Percentiles rank a stretch among this genome's conserved stretches.
phyloP scores from a whole-genome alignment of 1,140 invertebrate species.

The Megalonaias nervosa region DNA sequence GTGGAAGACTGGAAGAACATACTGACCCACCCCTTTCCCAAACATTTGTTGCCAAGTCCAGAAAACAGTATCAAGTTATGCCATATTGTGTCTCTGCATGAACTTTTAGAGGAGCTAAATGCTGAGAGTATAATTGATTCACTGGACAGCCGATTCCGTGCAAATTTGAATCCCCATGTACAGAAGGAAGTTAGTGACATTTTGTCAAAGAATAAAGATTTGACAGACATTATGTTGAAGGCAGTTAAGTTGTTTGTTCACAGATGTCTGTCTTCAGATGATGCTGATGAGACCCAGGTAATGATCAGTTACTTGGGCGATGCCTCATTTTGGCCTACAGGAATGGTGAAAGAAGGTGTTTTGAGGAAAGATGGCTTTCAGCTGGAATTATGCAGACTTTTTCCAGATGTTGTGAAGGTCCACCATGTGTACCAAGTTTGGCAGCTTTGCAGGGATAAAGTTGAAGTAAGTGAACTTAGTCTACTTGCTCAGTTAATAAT shows the following conservation, averaged over 20 bases:
- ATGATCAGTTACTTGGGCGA: slow-evolving; percentile 1
- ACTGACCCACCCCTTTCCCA: slow-evolving; percentile 6
- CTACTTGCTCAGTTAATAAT: too few relatives aligned
- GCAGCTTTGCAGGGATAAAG: too few relatives aligned
- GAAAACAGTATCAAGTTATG: slow-evolving; percentile 15
- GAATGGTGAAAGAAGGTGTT: not conserved
- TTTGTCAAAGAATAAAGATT: not conserved
- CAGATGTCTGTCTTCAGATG: slow-evolving; percentile 3
- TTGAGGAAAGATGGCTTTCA: not conserved
- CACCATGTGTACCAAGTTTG: too few relatives aligned
- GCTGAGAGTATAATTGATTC: slow-evolving; percentile 3
- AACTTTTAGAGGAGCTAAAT: too few relatives aligned
- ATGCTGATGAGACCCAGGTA: not conserved
- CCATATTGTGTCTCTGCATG: slow-evolving; percentile 12
- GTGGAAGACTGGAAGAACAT: slow-evolving; percentile 8
- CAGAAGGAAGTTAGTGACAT: not conserved
- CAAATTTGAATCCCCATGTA: not conserved
- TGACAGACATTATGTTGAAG: not conserved
- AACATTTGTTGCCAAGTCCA: slow-evolving; percentile 15
- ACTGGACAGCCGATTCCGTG: not conserved
- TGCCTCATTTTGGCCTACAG: slow-evolving; percentile 15
- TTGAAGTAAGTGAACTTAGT: too few relatives aligned
- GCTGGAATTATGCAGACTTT: not conserved
- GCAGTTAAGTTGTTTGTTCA: slow-evolving; percentile 10
- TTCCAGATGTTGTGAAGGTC: slow-evolving; percentile 18